These are phyloP conservation scores for Adoxophyes honmai DNA, from an alignment of 1,140 invertebrate species.

Conservation along the genomic window DNA sequence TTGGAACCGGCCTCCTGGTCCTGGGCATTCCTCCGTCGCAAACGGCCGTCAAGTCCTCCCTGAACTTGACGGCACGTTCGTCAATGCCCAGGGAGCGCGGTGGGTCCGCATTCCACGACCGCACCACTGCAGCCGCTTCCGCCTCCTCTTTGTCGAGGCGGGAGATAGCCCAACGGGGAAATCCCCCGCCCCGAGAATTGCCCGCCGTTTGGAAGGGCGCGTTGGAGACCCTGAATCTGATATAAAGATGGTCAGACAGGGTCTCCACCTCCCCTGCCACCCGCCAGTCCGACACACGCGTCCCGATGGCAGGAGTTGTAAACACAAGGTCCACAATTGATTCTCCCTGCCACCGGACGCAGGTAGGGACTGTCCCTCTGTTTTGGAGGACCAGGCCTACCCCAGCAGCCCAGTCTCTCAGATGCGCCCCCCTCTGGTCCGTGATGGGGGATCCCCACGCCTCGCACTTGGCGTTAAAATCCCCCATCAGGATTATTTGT, in stretches of 20 bases:
- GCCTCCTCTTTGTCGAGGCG: constrained; percentile 3
- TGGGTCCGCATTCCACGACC: not conserved
- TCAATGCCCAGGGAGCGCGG: too few relatives aligned
- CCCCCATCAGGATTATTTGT: constrained; percentile 17
- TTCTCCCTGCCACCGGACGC: not conserved
- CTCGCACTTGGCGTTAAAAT: constrained; percentile 25
- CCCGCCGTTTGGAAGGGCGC: not conserved
- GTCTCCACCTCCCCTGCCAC: not conserved
- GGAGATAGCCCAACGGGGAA: not conserved
- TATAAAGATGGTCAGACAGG: not conserved
- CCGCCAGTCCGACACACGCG: constrained; percentile 19
- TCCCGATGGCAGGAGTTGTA: not conserved
- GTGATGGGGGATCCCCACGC: constrained; percentile 20
- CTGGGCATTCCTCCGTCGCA: too few relatives aligned
- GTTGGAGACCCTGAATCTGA: not conserved
- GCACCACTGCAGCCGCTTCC: constrained; percentile 7
- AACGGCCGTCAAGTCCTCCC: too few relatives aligned
- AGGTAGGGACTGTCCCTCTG: not conserved
- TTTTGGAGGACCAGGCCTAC: not conserved
- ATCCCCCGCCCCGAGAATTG: not conserved
- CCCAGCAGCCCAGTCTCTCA: constrained; percentile 16
- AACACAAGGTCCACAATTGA: not conserved
- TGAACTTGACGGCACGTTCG: too few relatives aligned
- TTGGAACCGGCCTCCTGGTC: too few relatives aligned
- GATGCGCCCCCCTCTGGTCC: not conserved